Percentiles rank a stretch among this genome's conserved stretches.
phyloP scores from a whole-genome alignment of 1,140 invertebrate genomes.

The Drosophila eugracilis region DNA sequence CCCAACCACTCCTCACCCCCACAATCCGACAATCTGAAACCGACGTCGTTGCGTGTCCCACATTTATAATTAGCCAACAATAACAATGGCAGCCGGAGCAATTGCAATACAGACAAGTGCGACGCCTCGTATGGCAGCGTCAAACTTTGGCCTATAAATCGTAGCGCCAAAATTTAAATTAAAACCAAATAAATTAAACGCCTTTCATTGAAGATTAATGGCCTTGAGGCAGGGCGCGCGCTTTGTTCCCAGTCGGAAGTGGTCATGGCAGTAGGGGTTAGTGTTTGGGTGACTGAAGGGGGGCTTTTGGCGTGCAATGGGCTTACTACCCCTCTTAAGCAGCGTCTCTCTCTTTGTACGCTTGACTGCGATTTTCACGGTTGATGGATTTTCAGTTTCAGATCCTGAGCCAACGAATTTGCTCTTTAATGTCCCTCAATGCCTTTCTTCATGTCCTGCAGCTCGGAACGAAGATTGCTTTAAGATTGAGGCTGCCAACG shows the following conservation, averaged over 20 bases:
- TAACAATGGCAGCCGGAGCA: constrained; percentile 24
- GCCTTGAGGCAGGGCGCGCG: constrained; percentile 60
- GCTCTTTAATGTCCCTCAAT: constrained; percentile 22
- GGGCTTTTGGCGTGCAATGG: no score
- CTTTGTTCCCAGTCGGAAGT: constrained; percentile 44
- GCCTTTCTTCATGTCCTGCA: constrained; percentile 30
- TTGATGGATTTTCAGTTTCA: constrained; percentile 73
- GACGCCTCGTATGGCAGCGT: constrained; percentile 56
- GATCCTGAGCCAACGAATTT: constrained; percentile 19
- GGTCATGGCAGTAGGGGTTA: constrained; percentile 15
- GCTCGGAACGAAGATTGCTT: constrained; percentile 47
- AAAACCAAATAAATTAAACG: constrained; percentile 83
- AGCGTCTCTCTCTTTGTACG: constrained; percentile 65
- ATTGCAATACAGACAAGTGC: constrained; percentile 61
- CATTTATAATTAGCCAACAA: constrained; percentile 69
- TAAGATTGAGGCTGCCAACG: constrained; percentile 29
- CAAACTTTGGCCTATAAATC: constrained; percentile 80
- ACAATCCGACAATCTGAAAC: constrained; percentile 25
- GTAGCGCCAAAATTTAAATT: constrained; percentile 80
- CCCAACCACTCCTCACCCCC: not conserved
- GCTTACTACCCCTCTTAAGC: constrained; percentile 17
- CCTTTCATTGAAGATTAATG: constrained; percentile 83
- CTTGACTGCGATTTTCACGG: constrained; percentile 80
- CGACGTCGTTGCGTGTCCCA: constrained; percentile 63
- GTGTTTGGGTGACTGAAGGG: not conserved